phyloP scores from a whole-genome alignment of 2,888 invertebrate species.

The Tupiocoris notatus region DNA sequence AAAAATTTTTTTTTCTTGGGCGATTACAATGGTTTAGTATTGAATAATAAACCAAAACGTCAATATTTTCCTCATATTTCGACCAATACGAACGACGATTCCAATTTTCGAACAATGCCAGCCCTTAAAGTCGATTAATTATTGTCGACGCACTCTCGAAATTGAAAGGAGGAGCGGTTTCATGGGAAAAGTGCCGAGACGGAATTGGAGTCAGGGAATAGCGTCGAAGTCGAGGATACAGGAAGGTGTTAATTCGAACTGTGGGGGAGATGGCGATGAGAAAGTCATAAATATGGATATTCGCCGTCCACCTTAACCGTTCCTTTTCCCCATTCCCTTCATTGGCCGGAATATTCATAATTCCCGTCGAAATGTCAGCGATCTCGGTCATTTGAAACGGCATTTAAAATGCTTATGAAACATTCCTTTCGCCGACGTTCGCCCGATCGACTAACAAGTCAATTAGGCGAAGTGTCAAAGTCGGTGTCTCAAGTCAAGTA shows the following conservation, averaged over 20 bases:
- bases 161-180: too few relatives aligned
- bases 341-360: not conserved
- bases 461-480: too few relatives aligned
- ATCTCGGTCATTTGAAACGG: not conserved
- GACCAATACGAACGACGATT: too few relatives aligned
- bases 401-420: not conserved
- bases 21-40: too few relatives aligned
- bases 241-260: not conserved
- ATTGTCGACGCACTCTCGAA: too few relatives aligned
- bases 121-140: too few relatives aligned
- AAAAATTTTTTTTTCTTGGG: too few relatives aligned
- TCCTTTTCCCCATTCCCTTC: not conserved
- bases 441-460: not conserved
- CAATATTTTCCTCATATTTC: too few relatives aligned
- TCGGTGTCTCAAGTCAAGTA: too few relatives aligned
- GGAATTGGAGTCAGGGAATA: not conserved
- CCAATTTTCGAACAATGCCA: too few relatives aligned
- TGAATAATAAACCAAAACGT: too few relatives aligned
- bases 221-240: too few relatives aligned
- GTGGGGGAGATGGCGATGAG: not conserved
- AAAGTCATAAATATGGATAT: not conserved
- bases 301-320: not conserved
- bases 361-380: not conserved
- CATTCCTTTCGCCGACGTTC: not conserved
- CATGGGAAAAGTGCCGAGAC: not conserved